Base-by-base conservation (phyloP, 2,113 vertebrate genomes). In the Verasper variegatus region DNA sequence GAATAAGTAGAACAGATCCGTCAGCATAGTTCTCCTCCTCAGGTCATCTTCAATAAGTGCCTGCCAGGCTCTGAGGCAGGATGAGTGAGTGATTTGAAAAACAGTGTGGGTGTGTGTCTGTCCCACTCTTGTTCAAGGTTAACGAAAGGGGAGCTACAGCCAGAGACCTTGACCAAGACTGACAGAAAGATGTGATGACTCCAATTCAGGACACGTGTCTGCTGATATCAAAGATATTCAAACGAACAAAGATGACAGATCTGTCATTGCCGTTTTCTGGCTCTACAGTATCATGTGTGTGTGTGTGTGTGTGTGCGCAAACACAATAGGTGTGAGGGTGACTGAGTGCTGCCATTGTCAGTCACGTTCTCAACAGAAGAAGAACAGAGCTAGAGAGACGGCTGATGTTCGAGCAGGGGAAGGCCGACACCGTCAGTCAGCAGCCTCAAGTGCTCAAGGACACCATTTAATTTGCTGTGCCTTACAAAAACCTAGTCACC, bases 21-120 rank as follows among this genome's bases (percentile, higher is more conserved):
- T 57, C 67, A 17, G 71, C 20, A 45, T 2, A 37, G 17, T 37
- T 73, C 27, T 31, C 27, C 27, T 31, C 74, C 71, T 54, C 24
- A 3, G 31, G 14, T 35, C 31, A 37, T 58, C 5, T 26, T 66
- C 57, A 73, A 23, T 15, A 27, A 5, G 7, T 24, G 15, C 13
- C 5, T 15, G 65, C 18, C 35, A 35, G 31, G 2, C 37, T 58
- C 49, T 7, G 1, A 12, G 10, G 21, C 35, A 9, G 20, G 24
- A 6, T 17, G 42, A 52, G 13, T 56, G 18, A 42, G n/a, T 52
- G 20, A 3, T 57, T 45, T 67, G 8, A 40, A 57, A 35, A 65
- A 17, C 23, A 20, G 56, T 13, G 11, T 20, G 40, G 12, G 49
- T 62, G 21, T 56, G 54, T 54, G 42, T 64, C 26, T 0, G 21